Evolutionary conservation across 1,140 invertebrate genomes (phyloP), one percentile per base, ranked within the genome.

Genomic region (Tigriopus japonicus): DNA sequence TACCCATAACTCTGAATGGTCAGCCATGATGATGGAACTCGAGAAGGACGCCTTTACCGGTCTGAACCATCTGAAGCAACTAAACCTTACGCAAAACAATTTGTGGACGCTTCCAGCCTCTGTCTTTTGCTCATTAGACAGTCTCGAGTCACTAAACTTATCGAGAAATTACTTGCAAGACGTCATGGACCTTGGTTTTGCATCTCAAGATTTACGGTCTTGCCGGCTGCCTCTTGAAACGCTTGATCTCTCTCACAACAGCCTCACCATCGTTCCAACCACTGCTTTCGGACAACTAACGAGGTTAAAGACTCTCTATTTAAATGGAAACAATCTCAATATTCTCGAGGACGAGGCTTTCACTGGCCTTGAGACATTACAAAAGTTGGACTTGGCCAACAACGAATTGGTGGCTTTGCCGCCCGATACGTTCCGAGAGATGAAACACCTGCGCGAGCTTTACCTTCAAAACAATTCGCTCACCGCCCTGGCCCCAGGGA

Each of bases 371-470:
- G 79, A 81, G 59, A 79, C 82, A 67, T 73, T 94, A 62, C 87
- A 92, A 75, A 85, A 87, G 52, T 76, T 94, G 23, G 83, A 89
- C 70, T 71, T 93, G 53, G 78, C 86, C 63, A 86, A 90, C 67
- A 93, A 93, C 69, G 82, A 84, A 24, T 56, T 72, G 28, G 64
- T 62, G 3, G 66, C 64, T 40, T 40, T 72, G 17, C 68, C 69
- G 19, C 59, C 59, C 10, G 13, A 53, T 15, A 23, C 19, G 12
- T 61, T 61, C 23, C 41, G 28, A n/a, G 45, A 62, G 49, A 74
- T 91, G 19, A 86, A 83, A 67, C 84, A 86, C 67, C 73, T 94
- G 62, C 86, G 91, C 75, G 85, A 87, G 53, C 76, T 94, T 21
- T 83, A 89, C 70, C 71, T 93, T 53, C 78, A 86, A 62, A 86